Evolutionary conservation across 2,113 vertebrate species (phyloP).

Genomic region (Barbus barbus): DNA sequence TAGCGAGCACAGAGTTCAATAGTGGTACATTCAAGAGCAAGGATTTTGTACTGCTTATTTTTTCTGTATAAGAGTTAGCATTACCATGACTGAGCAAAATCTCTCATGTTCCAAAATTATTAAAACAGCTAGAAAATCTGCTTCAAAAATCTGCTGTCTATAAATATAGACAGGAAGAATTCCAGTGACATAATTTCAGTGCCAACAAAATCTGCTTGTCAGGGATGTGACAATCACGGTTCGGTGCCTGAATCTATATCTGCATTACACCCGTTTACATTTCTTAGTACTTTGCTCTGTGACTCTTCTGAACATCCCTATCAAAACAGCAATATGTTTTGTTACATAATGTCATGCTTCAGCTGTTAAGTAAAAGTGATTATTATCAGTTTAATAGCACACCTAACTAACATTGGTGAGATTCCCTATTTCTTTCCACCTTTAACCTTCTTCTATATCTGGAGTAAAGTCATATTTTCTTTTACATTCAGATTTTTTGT

Average conservation of each 20-base stretch:
- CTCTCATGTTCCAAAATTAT: neutral
- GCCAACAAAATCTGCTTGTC: neutral
- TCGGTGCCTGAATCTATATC: neutral
- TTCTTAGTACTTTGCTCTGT: too few relatives aligned
- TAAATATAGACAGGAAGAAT: neutral
- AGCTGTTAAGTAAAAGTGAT: neutral
- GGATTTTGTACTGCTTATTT: neutral
- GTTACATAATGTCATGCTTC: neutral
- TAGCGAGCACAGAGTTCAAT: neutral
- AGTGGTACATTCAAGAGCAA: neutral
- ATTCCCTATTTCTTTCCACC: neutral
- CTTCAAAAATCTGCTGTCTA: neutral
- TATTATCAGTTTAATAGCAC: neutral
- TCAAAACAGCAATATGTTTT: neutral
- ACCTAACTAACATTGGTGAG: neutral
- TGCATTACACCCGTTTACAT: neutral
- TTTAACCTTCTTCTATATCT: neutral
- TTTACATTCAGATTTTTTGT: neutral
- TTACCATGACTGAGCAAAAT: constrained; percentile 15
- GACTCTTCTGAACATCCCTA: neutral
- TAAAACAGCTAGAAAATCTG: neutral
- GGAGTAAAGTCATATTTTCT: neutral
- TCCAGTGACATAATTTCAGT: neutral
- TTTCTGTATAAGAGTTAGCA: neutral
- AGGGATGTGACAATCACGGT: neutral